Conservation (phyloP, 2,113 vertebrate species). For the human region DNA sequence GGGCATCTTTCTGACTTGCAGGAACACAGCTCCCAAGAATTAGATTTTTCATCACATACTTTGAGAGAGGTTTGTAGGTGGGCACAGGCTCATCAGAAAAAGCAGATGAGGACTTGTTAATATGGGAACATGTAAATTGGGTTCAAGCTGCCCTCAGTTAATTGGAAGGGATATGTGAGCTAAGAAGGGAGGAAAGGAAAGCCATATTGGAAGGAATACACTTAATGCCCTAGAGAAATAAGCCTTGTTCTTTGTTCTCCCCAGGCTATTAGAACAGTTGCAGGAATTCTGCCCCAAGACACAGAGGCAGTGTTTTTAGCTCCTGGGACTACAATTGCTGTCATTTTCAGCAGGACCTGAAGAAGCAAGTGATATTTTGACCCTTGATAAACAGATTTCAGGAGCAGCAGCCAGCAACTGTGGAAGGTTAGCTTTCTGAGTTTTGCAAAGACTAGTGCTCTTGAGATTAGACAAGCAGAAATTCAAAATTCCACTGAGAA, state of each 20-base stretch:
- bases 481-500: not conserved
- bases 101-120: not conserved
- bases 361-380: constrained; percentile 7
- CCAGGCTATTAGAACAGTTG: not conserved
- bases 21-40: not conserved
- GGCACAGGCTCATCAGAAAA: not conserved
- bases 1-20: constrained; percentile 63
- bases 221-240: not conserved
- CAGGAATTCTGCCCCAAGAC: constrained; percentile 45
- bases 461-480: constrained; percentile 12
- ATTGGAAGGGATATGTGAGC: not conserved
- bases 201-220: not conserved
- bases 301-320: not conserved
- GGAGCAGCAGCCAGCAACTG: not conserved
- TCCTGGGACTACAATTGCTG: not conserved
- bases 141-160: not conserved
- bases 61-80: not conserved
- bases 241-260: constrained; percentile 8
- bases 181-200: not conserved
- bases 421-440: not conserved
- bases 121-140: constrained; percentile 50
- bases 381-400: not conserved
- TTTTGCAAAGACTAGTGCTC: not conserved
- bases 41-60: constrained; percentile 15
- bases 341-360: not conserved